Evolutionary conservation across 2,888 invertebrate species (phyloP).

Genomic region (Dermolepida albohirtum): DNA sequence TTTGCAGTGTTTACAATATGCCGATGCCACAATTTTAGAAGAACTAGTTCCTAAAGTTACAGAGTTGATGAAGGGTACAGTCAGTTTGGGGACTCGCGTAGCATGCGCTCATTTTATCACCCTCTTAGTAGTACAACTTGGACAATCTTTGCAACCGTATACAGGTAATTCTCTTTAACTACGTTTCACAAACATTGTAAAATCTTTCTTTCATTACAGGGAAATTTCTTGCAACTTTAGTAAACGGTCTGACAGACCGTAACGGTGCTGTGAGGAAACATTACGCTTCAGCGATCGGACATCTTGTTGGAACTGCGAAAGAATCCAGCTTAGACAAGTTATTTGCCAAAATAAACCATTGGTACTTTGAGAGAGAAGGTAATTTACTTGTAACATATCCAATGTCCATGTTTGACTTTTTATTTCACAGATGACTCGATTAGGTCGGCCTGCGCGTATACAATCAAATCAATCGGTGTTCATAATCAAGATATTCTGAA

Average conservation of each 20-base stretch:
- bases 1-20: slow-evolving; percentile 74
- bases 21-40: slow-evolving; percentile 81
- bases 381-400: slow-evolving; percentile 17
- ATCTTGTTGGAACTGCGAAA: slow-evolving; percentile 85
- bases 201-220: slow-evolving; percentile 50
- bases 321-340: slow-evolving; percentile 76
- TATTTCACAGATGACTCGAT: slow-evolving; percentile 75
- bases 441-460: slow-evolving; percentile 78
- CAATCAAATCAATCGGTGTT: slow-evolving; percentile 83
- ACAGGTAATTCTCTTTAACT: slow-evolving; percentile 62
- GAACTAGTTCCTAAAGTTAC: slow-evolving; percentile 83
- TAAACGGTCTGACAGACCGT: slow-evolving; percentile 85
- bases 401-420: slow-evolving; percentile 38
- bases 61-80: slow-evolving; percentile 84
- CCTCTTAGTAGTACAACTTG: slow-evolving; percentile 70
- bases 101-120: slow-evolving; percentile 84
- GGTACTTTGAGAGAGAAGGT: slow-evolving; percentile 79
- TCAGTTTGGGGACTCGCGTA: slow-evolving; percentile 87
- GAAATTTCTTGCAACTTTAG: slow-evolving; percentile 73
- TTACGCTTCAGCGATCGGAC: slow-evolving; percentile 86
- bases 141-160: slow-evolving; percentile 70
- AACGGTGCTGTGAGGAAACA: slow-evolving; percentile 87
- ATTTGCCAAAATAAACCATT: slow-evolving; percentile 71
- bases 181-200: slow-evolving; percentile 4
- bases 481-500: slow-evolving; percentile 86